phyloP scores from a whole-genome alignment of 1,140 invertebrate species.

The Microplitis mediator region DNA sequence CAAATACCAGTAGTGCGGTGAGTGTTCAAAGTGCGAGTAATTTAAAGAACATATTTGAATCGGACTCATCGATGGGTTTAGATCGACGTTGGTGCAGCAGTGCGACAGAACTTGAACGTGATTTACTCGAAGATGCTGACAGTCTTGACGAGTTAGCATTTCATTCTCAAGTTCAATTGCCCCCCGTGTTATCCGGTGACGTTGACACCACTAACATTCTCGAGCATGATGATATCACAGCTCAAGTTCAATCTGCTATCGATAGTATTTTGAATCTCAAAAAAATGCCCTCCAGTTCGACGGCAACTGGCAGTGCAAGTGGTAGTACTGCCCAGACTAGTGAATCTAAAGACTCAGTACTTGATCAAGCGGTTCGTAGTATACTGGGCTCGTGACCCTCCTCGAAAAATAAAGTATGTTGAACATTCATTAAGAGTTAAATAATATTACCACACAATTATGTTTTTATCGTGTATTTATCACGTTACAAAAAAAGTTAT shows the following conservation, averaged over 20 bases:
- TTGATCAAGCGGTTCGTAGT: constrained; percentile 66
- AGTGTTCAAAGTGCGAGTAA: constrained; percentile 37
- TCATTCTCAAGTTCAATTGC: constrained; percentile 50
- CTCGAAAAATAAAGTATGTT: constrained; percentile 58
- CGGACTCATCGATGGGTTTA: constrained; percentile 28
- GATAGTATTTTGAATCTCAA: constrained; percentile 79
- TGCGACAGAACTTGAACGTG: constrained; percentile 55
- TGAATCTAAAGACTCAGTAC: constrained; percentile 56
- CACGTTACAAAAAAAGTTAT: neutral
- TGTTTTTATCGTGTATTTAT: neutral
- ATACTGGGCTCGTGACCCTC: constrained; percentile 65
- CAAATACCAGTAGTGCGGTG: neutral
- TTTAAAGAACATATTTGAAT: constrained; percentile 42
- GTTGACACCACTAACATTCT: constrained; percentile 38
- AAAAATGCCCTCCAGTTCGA: constrained; percentile 53
- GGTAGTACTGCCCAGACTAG: constrained; percentile 28
- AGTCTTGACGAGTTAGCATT: constrained; percentile 55
- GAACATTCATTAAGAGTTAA: constrained; percentile 30
- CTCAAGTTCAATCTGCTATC: constrained; percentile 79
- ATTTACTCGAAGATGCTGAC: constrained; percentile 54
- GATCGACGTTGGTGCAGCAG: constrained; percentile 39
- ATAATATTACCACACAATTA: neutral
- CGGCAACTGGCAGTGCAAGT: constrained; percentile 26
- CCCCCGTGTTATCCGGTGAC: constrained; percentile 16
- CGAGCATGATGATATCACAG: constrained; percentile 70